These are phyloP conservation scores for Spongilla lacustris DNA, from an alignment of 37 sponge, comb jelly and placozoan species.

Conservation along the genomic window DNA sequence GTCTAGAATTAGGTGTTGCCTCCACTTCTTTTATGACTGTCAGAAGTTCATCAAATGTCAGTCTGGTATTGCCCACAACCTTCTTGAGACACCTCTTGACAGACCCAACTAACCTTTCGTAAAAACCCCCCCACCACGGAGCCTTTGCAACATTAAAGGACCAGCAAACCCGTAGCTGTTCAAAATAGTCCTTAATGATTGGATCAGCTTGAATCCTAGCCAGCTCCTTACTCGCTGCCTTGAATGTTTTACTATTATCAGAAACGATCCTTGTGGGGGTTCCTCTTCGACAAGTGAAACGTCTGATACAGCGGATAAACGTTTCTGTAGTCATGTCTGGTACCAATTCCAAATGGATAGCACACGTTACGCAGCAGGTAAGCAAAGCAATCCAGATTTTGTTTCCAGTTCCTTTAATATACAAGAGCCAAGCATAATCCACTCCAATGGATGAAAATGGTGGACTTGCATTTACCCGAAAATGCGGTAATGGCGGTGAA, in stretches of 20 bases:
- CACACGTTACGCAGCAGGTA: slow-evolving; percentile 31
- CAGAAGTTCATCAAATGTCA: slow-evolving; percentile 38
- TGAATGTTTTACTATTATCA: slow-evolving; percentile 39
- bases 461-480: too few relatives aligned
- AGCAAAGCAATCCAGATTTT: slow-evolving; percentile 12
- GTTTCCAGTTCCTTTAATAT: too few relatives aligned
- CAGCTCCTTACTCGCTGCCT: slow-evolving; percentile 1
- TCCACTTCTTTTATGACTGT: slow-evolving; percentile 30
- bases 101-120: slow-evolving; percentile 7
- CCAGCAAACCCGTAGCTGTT: slow-evolving; percentile 30
- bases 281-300: slow-evolving; percentile 25
- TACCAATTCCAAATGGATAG: slow-evolving; percentile 25
- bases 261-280: slow-evolving; percentile 11
- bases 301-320: slow-evolving; percentile 23
- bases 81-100: slow-evolving; percentile 23
- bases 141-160: slow-evolving; percentile 29
- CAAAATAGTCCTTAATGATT: slow-evolving; percentile 7
- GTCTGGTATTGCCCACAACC: slow-evolving; percentile 2
- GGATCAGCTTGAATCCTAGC: too few relatives aligned
- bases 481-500: too few relatives aligned
- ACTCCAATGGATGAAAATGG: too few relatives aligned
- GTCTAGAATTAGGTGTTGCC: slow-evolving; percentile 42
- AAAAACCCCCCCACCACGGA: slow-evolving; percentile 21
- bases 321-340: slow-evolving; percentile 24
- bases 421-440: too few relatives aligned